Evolutionary conservation across 2,113 vertebrate species (phyloP).

Genomic region (Coreoperca whiteheadi): DNA sequence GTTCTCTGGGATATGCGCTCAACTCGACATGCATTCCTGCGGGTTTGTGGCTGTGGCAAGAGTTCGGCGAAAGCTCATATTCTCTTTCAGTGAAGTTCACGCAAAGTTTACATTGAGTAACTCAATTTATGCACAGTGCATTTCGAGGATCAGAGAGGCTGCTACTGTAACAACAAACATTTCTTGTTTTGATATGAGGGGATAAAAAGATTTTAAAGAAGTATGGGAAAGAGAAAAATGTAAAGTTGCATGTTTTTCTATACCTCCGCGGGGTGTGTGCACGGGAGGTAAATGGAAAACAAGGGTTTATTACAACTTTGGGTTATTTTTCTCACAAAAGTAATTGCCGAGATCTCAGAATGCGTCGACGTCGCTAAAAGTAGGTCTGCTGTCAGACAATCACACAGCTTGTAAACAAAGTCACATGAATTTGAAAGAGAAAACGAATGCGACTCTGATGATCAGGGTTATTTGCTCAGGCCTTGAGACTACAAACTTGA

Average conservation of each 20-base stretch:
- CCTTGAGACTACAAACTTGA: background rate
- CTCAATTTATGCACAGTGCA: constrained; percentile 28
- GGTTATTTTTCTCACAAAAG: background rate
- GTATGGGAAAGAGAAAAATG: background rate
- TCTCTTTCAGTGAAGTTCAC: constrained; percentile 57
- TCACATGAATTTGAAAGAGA: background rate
- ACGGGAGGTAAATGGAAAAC: background rate
- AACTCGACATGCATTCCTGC: constrained; percentile 42
- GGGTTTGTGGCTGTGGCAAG: constrained; percentile 48
- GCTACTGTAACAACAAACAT: no score
- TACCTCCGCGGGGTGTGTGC: background rate
- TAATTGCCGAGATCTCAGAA: background rate
- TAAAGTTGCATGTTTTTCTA: background rate
- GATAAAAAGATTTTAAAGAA: constrained; percentile 12
- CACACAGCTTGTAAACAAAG: background rate
- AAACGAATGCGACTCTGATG: background rate
- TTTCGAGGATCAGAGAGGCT: constrained; percentile 19
- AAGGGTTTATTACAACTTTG: background rate
- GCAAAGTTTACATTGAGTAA: constrained; percentile 57
- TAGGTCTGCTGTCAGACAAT: background rate
- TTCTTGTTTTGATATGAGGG: no score
- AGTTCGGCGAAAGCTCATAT: constrained; percentile 26
- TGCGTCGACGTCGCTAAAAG: background rate
- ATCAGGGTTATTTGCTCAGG: background rate
- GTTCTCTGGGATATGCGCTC: constrained; percentile 24